A percentile compares a stretch with the other conserved stretches of the same genome.
Evolutionary conservation across 2,888 invertebrate genomes (phyloP).

Genomic region (Taphrorychus bicolor): DNA sequence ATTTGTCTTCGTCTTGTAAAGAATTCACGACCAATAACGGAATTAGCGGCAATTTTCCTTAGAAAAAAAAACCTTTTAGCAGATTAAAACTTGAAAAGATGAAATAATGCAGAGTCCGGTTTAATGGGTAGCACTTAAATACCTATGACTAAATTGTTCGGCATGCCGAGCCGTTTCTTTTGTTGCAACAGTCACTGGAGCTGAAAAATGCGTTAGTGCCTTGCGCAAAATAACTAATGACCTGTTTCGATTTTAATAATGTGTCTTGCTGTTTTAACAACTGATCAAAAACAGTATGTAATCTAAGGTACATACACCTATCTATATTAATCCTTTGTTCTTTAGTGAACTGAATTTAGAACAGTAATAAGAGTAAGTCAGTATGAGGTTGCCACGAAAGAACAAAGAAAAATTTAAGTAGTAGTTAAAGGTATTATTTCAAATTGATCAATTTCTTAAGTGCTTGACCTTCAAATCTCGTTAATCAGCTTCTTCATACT

Average conservation of each 20-base stretch:
- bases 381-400: not conserved
- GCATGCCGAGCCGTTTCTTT: constrained; percentile 22
- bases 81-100: constrained; percentile 20
- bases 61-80: constrained; percentile 1
- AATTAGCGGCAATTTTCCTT: not conserved
- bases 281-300: not conserved
- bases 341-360: not conserved
- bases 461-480: no score
- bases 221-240: constrained; percentile 25
- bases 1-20: not conserved
- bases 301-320: not conserved
- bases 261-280: not conserved
- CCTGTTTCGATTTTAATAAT: constrained; percentile 3
- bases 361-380: not conserved
- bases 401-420: not conserved
- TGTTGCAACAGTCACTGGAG: constrained; percentile 23
- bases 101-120: constrained; percentile 24
- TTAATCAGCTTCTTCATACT: no score
- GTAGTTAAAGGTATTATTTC: not conserved
- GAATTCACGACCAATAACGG: not conserved
- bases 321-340: not conserved
- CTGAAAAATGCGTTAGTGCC: constrained; percentile 14
- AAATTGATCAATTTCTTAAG: not conserved
- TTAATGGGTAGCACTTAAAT: constrained; percentile 24
- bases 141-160: constrained; percentile 34